Evolutionary conservation across 1,140 invertebrate genomes (phyloP).

Genomic region (Thaumatotibia leucotreta): DNA sequence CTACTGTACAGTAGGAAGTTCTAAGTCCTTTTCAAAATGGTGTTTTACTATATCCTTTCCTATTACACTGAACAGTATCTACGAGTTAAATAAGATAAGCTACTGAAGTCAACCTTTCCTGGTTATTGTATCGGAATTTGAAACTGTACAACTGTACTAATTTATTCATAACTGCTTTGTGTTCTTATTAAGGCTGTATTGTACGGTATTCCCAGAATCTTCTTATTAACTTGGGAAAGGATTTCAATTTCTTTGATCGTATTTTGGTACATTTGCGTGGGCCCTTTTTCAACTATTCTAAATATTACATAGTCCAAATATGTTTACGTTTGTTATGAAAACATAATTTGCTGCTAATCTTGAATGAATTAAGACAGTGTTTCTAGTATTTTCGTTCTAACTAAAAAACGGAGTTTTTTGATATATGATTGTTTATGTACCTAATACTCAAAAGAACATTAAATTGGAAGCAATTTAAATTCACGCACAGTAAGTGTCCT

Average conservation of each 20-base stretch:
- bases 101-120: background rate
- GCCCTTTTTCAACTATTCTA: no score
- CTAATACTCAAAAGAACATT: no score
- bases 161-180: conserved; percentile 11
- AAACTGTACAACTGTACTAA: conserved; percentile 1
- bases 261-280: background rate
- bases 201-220: background rate
- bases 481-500: no score
- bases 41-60: background rate
- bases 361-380: no score
- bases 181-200: background rate
- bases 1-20: background rate
- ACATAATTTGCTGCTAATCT: no score
- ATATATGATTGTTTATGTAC: no score
- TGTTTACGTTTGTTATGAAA: no score
- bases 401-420: no score
- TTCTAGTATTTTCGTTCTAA: no score
- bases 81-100: conserved; percentile 10
- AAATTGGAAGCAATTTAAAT: no score
- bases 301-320: no score
- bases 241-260: background rate
- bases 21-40: background rate
- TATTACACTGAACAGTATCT: conserved; percentile 2
- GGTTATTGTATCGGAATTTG: conserved; percentile 5
- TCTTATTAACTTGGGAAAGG: background rate